Evolutionary conservation across 2,797 vertebrate genomes (phyloP).

Genomic region (Pempheris klunzingeri): DNA sequence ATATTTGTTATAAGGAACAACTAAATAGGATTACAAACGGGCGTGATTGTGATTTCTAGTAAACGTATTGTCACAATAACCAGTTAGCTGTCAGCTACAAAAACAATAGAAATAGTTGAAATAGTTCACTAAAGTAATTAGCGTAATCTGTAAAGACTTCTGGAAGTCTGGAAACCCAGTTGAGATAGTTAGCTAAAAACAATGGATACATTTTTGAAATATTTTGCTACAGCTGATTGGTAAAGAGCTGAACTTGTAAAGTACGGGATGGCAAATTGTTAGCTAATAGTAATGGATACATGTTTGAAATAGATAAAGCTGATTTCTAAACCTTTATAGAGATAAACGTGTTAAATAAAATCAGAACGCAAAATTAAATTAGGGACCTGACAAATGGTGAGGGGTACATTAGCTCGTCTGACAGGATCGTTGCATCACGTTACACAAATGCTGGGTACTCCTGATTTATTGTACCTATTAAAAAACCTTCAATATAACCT

Average conservation of each 20-base stretch:
- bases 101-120: neutral
- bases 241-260: too few relatives aligned
- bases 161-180: neutral
- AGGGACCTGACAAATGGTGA: too few relatives aligned
- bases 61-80: neutral
- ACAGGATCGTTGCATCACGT: neutral
- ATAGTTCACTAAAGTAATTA: neutral
- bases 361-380: too few relatives aligned
- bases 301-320: neutral
- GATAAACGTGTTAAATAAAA: too few relatives aligned
- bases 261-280: too few relatives aligned
- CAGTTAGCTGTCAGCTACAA: neutral
- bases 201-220: too few relatives aligned
- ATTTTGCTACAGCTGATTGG: too few relatives aligned
- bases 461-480: too few relatives aligned
- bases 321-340: neutral
- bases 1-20: neutral
- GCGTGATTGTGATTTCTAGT: neutral
- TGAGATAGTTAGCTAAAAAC: neutral
- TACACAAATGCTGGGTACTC: neutral
- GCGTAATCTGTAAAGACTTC: too few relatives aligned
- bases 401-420: neutral
- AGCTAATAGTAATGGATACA: neutral
- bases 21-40: neutral
- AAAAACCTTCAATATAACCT: neutral